Percentiles rank a stretch among this genome's conserved stretches.
These are phyloP conservation scores for Trichacis sp. DNA, from an alignment of 2,888 invertebrate genomes.

Conservation along the genomic window DNA sequence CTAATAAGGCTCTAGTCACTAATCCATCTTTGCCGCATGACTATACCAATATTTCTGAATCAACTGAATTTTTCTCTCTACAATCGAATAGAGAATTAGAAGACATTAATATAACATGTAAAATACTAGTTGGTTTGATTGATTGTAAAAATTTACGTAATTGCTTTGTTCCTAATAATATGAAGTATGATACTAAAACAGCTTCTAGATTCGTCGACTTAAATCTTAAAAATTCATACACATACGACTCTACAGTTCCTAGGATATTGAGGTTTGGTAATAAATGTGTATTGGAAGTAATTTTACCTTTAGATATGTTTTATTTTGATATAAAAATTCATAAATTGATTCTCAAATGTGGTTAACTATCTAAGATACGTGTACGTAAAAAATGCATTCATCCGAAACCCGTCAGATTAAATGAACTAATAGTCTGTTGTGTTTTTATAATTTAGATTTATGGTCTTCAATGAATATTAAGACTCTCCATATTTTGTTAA, in stretches of 20 bases:
- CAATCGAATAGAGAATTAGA: not conserved
- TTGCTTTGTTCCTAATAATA: slow-evolving; percentile 1
- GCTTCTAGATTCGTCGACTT: not conserved
- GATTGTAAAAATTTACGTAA: not conserved
- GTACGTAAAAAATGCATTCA: too few relatives aligned
- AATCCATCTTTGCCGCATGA: slow-evolving; percentile 1
- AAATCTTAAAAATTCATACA: not conserved
- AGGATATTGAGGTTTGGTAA: not conserved
- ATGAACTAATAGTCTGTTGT: too few relatives aligned
- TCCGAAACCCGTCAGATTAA: too few relatives aligned
- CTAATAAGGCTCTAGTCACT: not conserved
- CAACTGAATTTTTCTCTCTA: not conserved
- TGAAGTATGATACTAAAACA: not conserved
- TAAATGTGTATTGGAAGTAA: not conserved
- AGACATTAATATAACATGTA: too few relatives aligned
- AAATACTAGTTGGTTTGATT: too few relatives aligned
- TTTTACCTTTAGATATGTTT: not conserved
- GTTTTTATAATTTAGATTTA: too few relatives aligned
- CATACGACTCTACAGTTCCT: not conserved
- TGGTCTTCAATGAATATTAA: too few relatives aligned
- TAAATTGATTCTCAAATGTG: slow-evolving; percentile 54
- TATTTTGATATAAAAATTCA: not conserved
- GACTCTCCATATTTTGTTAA: too few relatives aligned
- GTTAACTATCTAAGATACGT: slow-evolving; percentile 60
- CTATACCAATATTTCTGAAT: not conserved